phyloP scores from a whole-genome alignment of 2,797 vertebrate genomes.

The Delichon dasypus region DNA sequence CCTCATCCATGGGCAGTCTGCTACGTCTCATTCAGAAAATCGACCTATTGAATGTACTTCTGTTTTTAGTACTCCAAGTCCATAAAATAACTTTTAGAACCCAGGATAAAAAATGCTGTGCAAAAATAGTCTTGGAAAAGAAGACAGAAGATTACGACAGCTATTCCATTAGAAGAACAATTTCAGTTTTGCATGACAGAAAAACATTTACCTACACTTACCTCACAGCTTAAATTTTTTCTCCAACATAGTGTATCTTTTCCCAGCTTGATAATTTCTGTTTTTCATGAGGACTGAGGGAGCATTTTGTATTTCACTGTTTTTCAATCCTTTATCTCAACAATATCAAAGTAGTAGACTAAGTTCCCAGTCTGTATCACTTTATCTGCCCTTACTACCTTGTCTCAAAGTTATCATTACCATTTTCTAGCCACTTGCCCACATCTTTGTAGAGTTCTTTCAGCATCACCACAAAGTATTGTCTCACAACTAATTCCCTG shows the following conservation, averaged over 20 bases:
- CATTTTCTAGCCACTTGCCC: not conserved
- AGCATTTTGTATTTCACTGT: not conserved
- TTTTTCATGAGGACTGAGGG: not conserved
- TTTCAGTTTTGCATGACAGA: not conserved
- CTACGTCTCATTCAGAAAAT: not conserved
- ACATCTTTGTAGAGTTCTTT: not conserved
- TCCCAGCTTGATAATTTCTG: not conserved
- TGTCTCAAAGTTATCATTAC: not conserved
- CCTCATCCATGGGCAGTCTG: not conserved
- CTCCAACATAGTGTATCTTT: not conserved
- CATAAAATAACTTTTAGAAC: not conserved
- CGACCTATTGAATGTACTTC: not conserved
- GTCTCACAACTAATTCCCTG: not conserved
- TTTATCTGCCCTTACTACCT: not conserved
- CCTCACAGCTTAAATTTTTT: not conserved
- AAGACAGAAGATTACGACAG: not conserved
- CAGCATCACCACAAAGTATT: not conserved
- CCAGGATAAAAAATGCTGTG: not conserved
- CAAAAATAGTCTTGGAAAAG: not conserved
- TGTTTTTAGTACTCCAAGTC: not conserved
- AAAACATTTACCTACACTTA: not conserved
- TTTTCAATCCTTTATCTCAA: not conserved
- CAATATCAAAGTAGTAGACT: not conserved
- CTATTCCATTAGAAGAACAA: not conserved
- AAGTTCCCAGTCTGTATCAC: not conserved